These are phyloP conservation scores for Sparus aurata DNA, from an alignment of 2,797 vertebrate species.

Conservation along the genomic window DNA sequence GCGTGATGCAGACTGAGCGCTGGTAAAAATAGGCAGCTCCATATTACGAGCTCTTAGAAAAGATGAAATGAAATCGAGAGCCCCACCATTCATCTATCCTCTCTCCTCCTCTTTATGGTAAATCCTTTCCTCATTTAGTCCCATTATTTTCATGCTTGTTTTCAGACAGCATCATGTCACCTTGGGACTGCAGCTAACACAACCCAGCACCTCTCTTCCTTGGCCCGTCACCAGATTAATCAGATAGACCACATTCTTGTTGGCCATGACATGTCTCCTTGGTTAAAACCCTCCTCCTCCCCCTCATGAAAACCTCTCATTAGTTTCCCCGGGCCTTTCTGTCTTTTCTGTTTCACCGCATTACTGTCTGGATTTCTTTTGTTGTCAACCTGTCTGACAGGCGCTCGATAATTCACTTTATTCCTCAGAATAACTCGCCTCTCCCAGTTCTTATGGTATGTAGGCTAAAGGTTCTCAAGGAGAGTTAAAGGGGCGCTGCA, in stretches of 20 bases:
- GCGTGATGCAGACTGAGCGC: constrained; percentile 38
- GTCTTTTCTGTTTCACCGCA: constrained; percentile 27
- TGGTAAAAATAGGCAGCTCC: constrained; percentile 49
- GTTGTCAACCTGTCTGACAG: constrained; percentile 57
- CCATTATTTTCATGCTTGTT: neutral
- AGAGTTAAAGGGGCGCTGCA: constrained; percentile 12
- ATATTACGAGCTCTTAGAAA: constrained; percentile 29
- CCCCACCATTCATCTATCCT: neutral
- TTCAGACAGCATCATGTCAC: neutral
- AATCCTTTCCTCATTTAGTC: neutral
- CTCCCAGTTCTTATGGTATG: constrained; percentile 55
- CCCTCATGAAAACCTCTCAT: constrained; percentile 45
- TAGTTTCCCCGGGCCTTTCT: constrained; percentile 46
- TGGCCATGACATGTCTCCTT: constrained; percentile 62
- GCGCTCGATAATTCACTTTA: constrained; percentile 47
- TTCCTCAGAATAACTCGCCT: constrained; percentile 38
- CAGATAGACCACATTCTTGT: constrained; percentile 64
- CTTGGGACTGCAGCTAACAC: neutral
- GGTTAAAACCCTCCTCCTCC: constrained; percentile 25
- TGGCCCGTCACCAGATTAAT: constrained; percentile 53
- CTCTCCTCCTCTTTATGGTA: neutral
- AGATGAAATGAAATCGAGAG: constrained; percentile 13
- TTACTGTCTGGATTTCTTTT: constrained; percentile 43
- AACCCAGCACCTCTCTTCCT: constrained; percentile 15
- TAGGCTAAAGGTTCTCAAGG: constrained; percentile 63